These are phyloP conservation scores for Mercenaria mercenaria DNA, from an alignment of 1,140 invertebrate genomes.

Conservation along the genomic window DNA sequence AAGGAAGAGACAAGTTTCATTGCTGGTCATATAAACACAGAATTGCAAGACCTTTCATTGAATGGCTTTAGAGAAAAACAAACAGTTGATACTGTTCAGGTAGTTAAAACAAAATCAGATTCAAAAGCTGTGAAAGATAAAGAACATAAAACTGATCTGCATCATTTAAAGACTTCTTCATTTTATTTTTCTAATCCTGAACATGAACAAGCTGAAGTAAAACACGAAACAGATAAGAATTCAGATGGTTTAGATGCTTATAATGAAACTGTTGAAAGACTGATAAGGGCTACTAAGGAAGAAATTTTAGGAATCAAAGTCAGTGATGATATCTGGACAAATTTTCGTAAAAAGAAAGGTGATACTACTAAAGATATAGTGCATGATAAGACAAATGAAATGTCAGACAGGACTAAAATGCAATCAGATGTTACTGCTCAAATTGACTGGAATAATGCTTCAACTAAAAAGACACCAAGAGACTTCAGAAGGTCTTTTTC, in stretches of 20 bases:
- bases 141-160: too few species aligned
- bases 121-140: neutral
- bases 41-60: neutral
- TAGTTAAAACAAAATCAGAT: neutral
- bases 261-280: conserved; percentile 65
- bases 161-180: conserved; percentile 26
- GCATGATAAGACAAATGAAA: neutral
- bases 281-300: conserved; percentile 61
- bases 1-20: neutral
- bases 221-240: neutral
- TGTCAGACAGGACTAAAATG: neutral
- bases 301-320: conserved; percentile 47
- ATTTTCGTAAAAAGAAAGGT: neutral
- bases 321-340: conserved; percentile 63
- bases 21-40: neutral
- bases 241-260: conserved; percentile 49
- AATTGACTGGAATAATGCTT: neutral
- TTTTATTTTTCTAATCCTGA: conserved; percentile 45
- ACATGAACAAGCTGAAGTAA: neutral
- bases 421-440: neutral
- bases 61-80: neutral
- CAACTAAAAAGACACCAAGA: neutral
- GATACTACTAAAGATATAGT: neutral
- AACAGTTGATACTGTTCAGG: neutral
- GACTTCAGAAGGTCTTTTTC: neutral